Evolutionary conservation across 1,140 invertebrate genomes (phyloP), one percentile per base, ranked within the genome.

Genomic region (Drosophila nasuta): DNA sequence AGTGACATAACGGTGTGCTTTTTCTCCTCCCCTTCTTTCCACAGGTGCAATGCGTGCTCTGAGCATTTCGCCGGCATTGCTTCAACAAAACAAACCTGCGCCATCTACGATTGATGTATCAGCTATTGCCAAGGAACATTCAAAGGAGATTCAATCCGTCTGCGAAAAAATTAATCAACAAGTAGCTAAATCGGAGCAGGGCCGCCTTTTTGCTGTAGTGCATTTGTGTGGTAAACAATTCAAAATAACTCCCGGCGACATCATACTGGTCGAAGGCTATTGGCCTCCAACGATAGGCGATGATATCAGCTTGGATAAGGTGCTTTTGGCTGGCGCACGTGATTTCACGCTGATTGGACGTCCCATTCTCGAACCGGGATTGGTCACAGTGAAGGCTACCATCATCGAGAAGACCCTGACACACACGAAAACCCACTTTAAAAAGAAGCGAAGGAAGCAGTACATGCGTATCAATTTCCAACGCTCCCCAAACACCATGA

Each of bases 391-490:
- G 1, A 95, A 96, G 72, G 97, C 96, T 0, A 98, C 97, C 35
- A 95, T 99, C 5, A 96, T 99, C 52, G 97, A 98, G 75, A 98
- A 98, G 93, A 97, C 96, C 0, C 93, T 98, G 1, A 97, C 97
- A 1, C 95, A 97, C 78, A 97, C 96, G 1, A 96, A 96, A 91
- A 96, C 96, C 56, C 94, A 95, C 82, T 97, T 97, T 88, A 94
- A 94, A 17, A 95, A 96, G 90, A 96, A 94, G 79, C 94, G 94
- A 77, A 95, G 96, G 92, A 96, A 97, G 93, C 96, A 97, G 74
- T 97, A 94, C 82, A 95, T 94, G 91, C 94, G 95, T 87, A 95
- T 96, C 52, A 95, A 96, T 79, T 97, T 97, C 92, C 93, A 94
- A 75, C 94, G 95, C 87, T 93, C 93, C n/a, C 95, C 95, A 52